phyloP scores from a whole-genome alignment of 2,888 invertebrate genomes.

The Drosophila falleni region DNA sequence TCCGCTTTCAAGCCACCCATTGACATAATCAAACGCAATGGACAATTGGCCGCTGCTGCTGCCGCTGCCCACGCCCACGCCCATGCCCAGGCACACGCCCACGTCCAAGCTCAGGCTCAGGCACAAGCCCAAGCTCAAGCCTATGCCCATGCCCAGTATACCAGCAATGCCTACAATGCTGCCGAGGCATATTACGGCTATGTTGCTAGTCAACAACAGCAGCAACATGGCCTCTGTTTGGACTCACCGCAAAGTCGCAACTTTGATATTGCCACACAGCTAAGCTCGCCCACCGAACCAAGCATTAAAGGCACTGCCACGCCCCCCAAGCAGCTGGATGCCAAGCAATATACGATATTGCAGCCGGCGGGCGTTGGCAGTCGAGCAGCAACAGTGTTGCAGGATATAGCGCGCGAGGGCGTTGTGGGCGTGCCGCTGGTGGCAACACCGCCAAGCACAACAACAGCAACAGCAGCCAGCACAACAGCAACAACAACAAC shows the following conservation, averaged over 20 bases:
- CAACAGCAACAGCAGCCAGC: slow-evolving; percentile 18
- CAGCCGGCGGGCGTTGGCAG: slow-evolving; percentile 94
- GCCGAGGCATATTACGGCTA: slow-evolving; percentile 80
- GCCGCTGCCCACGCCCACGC: slow-evolving; percentile 73
- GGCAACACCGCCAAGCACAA: slow-evolving; percentile 58
- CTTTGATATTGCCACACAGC: slow-evolving; percentile 59
- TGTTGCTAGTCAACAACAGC: slow-evolving; percentile 56
- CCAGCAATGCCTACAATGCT: slow-evolving; percentile 72
- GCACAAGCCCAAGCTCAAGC: slow-evolving; percentile 48
- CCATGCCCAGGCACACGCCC: slow-evolving; percentile 38
- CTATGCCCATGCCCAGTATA: slow-evolving; percentile 58
- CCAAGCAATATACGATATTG: slow-evolving; percentile 94
- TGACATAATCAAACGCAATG: slow-evolving; percentile 87
- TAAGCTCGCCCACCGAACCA: slow-evolving; percentile 42
- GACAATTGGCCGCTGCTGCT: slow-evolving; percentile 67
- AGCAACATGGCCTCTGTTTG: slow-evolving; percentile 41
- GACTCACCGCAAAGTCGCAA: slow-evolving; percentile 1
- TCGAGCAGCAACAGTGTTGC: slow-evolving; percentile 92
- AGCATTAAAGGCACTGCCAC: slow-evolving; percentile 22
- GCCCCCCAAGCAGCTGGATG: slow-evolving; percentile 77
- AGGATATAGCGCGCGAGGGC: slow-evolving; percentile 90
- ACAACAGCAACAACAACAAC: slow-evolving; percentile 25
- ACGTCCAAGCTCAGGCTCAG: slow-evolving; percentile 46
- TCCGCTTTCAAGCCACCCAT: slow-evolving; percentile 93
- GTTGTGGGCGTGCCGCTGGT: slow-evolving; percentile 87